phyloP scores from a whole-genome alignment of 2,888 invertebrate species.

The Drosophila anomalata region DNA sequence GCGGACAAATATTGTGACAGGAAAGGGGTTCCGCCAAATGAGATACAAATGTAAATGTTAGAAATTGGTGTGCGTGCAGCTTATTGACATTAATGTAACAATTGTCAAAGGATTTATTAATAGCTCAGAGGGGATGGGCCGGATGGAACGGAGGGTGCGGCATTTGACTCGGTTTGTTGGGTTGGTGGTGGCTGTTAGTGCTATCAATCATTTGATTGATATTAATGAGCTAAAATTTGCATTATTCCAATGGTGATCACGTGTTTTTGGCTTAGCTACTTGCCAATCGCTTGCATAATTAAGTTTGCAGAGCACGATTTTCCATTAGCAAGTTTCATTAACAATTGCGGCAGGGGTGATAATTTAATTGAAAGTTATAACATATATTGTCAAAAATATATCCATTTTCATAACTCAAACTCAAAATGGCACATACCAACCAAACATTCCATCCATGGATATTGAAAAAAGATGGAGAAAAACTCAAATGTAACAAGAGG shows the following conservation, averaged over 20 bases:
- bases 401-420: conserved; percentile 34
- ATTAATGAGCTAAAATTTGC: conserved; percentile 82
- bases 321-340: conserved; percentile 42
- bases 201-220: conserved; percentile 82
- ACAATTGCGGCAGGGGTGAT: not conserved
- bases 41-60: conserved; percentile 66
- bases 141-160: conserved; percentile 30
- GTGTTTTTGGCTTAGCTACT: conserved; percentile 36
- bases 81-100: conserved; percentile 80
- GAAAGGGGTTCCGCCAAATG: conserved; percentile 46
- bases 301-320: conserved; percentile 47
- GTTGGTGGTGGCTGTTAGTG: conserved; percentile 24
- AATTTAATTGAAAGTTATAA: not conserved
- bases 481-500: conserved; percentile 58
- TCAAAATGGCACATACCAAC: conserved; percentile 33
- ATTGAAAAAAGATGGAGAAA: conserved; percentile 26
- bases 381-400: not conserved
- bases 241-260: conserved; percentile 65
- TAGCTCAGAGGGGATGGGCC: conserved; percentile 40
- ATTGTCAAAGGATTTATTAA: conserved; percentile 83
- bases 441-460: not conserved
- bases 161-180: not conserved
- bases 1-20: conserved; percentile 56
- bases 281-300: conserved; percentile 69
- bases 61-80: conserved; percentile 60